Percentiles rank a stretch among this genome's conserved stretches.
phyloP scores from a whole-genome alignment of 2,797 vertebrate species.

The Luscinia megarhynchos region DNA sequence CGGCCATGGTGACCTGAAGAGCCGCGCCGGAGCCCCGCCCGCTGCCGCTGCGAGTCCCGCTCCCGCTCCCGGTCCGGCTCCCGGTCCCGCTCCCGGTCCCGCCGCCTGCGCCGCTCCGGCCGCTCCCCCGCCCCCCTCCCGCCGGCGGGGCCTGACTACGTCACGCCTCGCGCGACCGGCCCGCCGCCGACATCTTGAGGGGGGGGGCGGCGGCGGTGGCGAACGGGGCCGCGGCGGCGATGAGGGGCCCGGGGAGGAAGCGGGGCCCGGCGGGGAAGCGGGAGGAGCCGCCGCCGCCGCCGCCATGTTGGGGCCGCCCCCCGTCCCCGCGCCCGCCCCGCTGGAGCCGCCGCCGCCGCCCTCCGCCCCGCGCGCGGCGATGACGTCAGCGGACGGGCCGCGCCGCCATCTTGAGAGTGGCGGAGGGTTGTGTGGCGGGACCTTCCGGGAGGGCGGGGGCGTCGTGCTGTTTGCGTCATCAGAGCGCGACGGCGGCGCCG shows the following conservation, averaged over 20 bases:
- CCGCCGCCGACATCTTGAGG: slow-evolving; percentile 12
- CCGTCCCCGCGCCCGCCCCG: background rate
- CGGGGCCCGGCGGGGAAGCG: background rate
- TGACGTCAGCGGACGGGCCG: background rate
- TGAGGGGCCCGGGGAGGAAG: background rate
- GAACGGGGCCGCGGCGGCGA: background rate
- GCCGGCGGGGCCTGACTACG: slow-evolving; percentile 38
- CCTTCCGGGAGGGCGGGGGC: background rate
- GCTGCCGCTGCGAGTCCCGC: no score
- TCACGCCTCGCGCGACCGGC: slow-evolving; percentile 36
- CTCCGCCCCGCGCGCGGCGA: background rate
- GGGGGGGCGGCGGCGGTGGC: background rate
- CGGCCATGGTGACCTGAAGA: background rate
- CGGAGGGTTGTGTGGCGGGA: background rate
- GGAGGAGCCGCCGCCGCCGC: slow-evolving; percentile 16
- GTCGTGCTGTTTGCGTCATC: background rate
- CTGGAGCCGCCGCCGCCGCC: background rate
- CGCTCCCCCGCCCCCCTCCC: slow-evolving; percentile 43
- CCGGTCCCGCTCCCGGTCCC: background rate
- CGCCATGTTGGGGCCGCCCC: slow-evolving; percentile 56
- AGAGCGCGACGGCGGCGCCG: background rate
- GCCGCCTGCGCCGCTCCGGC: background rate
- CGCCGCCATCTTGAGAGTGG: background rate
- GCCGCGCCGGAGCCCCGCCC: background rate
- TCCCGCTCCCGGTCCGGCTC: no score